Percentiles rank a stretch among this genome's conserved stretches.
phyloP scores from a whole-genome alignment of 2,797 vertebrate species.

The Diceros bicornis region DNA sequence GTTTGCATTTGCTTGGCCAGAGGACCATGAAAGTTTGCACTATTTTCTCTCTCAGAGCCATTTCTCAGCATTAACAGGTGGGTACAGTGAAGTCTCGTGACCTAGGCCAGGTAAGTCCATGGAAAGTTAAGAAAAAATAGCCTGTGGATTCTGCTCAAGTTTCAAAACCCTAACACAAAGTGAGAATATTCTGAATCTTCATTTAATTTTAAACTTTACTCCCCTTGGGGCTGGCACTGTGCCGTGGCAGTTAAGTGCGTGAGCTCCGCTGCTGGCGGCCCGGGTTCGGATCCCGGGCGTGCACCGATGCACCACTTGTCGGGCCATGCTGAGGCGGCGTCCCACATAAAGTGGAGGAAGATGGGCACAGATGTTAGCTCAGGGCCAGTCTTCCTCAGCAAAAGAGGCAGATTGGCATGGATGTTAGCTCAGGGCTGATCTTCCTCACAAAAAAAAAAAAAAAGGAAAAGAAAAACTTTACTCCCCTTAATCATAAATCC shows the following conservation, averaged over 20 bases:
- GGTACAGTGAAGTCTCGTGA: background rate
- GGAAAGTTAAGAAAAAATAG: background rate
- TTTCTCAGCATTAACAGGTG: constrained; percentile 31
- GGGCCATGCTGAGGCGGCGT: too few species aligned
- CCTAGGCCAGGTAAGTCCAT: background rate
- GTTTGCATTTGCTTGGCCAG: constrained; percentile 17
- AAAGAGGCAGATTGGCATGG: too few species aligned
- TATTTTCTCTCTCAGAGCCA: constrained; percentile 15
- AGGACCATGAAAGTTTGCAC: background rate
- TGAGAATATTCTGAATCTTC: background rate
- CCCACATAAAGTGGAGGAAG: too few species aligned
- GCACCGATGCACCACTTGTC: too few species aligned
- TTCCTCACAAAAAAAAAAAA: too few species aligned
- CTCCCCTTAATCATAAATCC: background rate
- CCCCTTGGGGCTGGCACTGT: background rate
- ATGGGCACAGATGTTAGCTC: too few species aligned
- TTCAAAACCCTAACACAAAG: background rate
- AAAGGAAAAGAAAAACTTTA: background rate
- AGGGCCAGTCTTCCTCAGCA: too few species aligned
- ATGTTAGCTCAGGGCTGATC: too few species aligned
- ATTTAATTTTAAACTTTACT: constrained; percentile 27
- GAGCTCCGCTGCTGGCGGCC: too few species aligned
- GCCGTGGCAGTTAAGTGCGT: too few species aligned
- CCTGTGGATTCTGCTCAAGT: background rate
- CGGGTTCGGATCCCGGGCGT: too few species aligned